These are phyloP conservation scores for Phortica okadai DNA, from an alignment of 2,888 invertebrate genomes.

Conservation along the genomic window DNA sequence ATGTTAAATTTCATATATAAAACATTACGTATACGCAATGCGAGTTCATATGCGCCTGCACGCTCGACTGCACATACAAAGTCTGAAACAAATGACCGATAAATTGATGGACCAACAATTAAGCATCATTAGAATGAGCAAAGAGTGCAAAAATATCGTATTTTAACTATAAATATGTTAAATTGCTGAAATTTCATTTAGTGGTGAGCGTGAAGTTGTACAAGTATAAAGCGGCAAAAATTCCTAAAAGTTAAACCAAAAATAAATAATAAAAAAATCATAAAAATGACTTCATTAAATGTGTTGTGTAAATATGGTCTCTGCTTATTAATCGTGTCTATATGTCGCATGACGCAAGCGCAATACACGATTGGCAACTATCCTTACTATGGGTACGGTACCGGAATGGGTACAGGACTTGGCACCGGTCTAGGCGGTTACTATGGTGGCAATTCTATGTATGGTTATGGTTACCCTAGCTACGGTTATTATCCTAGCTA, in stretches of 20 bases:
- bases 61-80: slow-evolving; percentile 56
- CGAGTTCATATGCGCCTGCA: slow-evolving; percentile 26
- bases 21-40: slow-evolving; percentile 55
- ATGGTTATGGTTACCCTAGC: slow-evolving; percentile 36
- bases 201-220: slow-evolving; percentile 43
- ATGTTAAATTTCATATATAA: slow-evolving; percentile 44
- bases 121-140: slow-evolving; percentile 55
- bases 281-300: slow-evolving; percentile 46
- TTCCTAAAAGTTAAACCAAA: neutral
- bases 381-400: slow-evolving; percentile 50
- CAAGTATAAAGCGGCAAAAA: slow-evolving; percentile 35
- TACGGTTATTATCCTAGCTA: slow-evolving; percentile 45
- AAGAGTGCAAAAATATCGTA: slow-evolving; percentile 20
- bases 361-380: slow-evolving; percentile 53
- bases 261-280: neutral
- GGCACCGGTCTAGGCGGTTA: slow-evolving; percentile 51
- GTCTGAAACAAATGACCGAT: slow-evolving; percentile 37
- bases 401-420: slow-evolving; percentile 16
- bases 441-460: slow-evolving; percentile 27
- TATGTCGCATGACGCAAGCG: slow-evolving; percentile 40
- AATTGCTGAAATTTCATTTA: slow-evolving; percentile 43
- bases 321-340: slow-evolving; percentile 14
- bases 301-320: neutral
- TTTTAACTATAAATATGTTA: slow-evolving; percentile 47
- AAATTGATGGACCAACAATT: slow-evolving; percentile 52